Evolutionary conservation across 2,797 vertebrate species (phyloP), one percentile per base, ranked within the genome.

Genomic region (Microcaecilia unicolor): DNA sequence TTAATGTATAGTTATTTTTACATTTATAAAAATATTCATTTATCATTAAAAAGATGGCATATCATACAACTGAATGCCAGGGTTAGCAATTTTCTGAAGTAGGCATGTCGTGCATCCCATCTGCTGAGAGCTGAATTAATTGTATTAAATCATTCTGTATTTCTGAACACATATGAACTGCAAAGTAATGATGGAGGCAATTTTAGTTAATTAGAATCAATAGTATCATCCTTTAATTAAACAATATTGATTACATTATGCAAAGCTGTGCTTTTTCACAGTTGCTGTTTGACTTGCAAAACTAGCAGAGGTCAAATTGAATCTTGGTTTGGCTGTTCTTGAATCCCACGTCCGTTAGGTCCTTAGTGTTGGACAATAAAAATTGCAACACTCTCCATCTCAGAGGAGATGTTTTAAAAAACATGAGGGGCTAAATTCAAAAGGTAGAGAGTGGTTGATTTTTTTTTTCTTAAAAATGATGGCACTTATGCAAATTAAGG

Each of bases 191-290:
- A 78, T 48, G 44, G 55, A 72, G 65, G 60, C 66, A 66, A 54
- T 68, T 80, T 71, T 61, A 41, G 34, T 62, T 78, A 72, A 73
- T 67, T 70, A 61, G 51, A 81, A 76, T 77, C 77, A 77, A 76
- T 81, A 64, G 13, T 57, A 59, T 80, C 65, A 74, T 76, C 51
- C 48, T 68, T 71, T 76, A 78, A 74, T 78, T 74, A 74, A 78
- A 74, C 55, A 57, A 59, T 72, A 83, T 78, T 61, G 76, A 81
- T 72, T 70, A 38, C 8, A 23, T 70, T 52, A 51, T 61, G 28
- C 35, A 35, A 61, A 49, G 38, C 17, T 19, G 55, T 55, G 61
- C 67, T 30, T 7, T 10, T 68, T 56, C 36, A 28, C 35, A 48
- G 38, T 64, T 44, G 58, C 28, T 57, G 19, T 70, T 65, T 68